Evolutionary conservation across 2,797 vertebrate genomes (phyloP), one percentile per base, ranked within the genome.

Genomic region (Amblyopsis hoosieri): DNA sequence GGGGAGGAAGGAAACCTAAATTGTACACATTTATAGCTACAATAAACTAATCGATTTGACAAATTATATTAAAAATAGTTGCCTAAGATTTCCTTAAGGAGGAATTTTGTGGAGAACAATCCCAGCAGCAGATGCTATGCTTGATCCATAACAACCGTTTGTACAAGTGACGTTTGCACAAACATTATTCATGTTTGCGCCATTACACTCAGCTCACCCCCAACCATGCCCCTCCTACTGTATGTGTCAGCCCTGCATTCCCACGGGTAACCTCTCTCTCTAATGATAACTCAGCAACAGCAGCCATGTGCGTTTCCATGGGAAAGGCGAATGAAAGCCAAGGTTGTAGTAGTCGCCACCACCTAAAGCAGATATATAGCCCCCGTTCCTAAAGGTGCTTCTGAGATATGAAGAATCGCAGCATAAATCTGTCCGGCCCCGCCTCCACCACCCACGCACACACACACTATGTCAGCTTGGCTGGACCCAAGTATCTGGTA

Each of bases 351-450:
- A 54, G 66, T 51, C 17, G 63, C 59, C 58, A 14, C 45, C 45
- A 46, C 48, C 42, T 56, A 47, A 54, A 60, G 49, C 58, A 83
- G 71, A 81, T 82, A 80, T 80, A 78, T 54, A 1, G 12, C 72
- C 58, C 54, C 49, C 50, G 55, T 69, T 82, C 72, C 62, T 66
- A 67, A 64, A 79, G 64, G 71, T 62, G 63, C 59, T 76, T 64
- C 67, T 63, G 8, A 69, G 74, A 75, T 70, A 75, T 69, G 75
- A 55, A 45, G 79, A 85, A 84, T 71, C 14, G 0, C 58, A 57
- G 64, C 59, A 58, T 89, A 87, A 89, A 86, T 90, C 79, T 69
- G 6, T 60, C 42, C 54, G 19, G 6, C 23, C 57, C 66, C 54
- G 13, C 60, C 23, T 50, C 23, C 37, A 49, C 13, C 51, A 66